Conservation (phyloP, 2,797 vertebrate species). For the Propithecus deckenii region DNA sequence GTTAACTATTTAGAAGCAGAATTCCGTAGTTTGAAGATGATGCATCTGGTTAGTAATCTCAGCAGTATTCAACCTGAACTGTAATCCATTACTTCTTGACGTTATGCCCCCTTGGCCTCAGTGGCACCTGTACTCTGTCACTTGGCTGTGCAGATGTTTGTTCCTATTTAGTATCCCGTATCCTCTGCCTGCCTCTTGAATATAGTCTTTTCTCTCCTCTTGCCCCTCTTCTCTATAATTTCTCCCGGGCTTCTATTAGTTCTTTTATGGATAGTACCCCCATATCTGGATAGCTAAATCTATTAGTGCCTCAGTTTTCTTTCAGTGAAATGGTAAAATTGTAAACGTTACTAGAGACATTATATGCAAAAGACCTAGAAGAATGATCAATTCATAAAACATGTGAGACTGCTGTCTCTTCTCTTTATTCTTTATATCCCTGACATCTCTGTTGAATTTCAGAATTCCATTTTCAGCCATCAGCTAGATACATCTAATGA, state of each 20-base stretch:
- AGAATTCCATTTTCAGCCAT: not conserved
- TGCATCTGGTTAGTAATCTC: not conserved
- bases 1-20: conserved; percentile 1
- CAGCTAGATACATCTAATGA: not conserved
- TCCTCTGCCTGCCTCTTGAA: not conserved
- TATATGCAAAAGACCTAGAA: not conserved
- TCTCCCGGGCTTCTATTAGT: not conserved
- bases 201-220: not conserved
- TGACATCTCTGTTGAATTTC: not conserved
- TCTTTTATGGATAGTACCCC: not conserved
- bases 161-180: not conserved
- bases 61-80: not conserved
- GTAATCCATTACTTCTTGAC: not conserved
- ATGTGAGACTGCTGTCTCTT: not conserved
- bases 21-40: not conserved
- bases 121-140: not conserved
- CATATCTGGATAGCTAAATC: not conserved
- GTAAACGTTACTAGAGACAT: not conserved
- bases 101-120: not conserved
- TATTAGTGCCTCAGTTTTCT: not conserved
- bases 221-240: not conserved
- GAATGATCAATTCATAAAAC: not conserved
- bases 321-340: not conserved
- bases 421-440: not conserved
- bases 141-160: not conserved